These are phyloP conservation scores for Agonopterix subpropinquella DNA, from an alignment of 2,888 invertebrate species.

Conservation along the genomic window DNA sequence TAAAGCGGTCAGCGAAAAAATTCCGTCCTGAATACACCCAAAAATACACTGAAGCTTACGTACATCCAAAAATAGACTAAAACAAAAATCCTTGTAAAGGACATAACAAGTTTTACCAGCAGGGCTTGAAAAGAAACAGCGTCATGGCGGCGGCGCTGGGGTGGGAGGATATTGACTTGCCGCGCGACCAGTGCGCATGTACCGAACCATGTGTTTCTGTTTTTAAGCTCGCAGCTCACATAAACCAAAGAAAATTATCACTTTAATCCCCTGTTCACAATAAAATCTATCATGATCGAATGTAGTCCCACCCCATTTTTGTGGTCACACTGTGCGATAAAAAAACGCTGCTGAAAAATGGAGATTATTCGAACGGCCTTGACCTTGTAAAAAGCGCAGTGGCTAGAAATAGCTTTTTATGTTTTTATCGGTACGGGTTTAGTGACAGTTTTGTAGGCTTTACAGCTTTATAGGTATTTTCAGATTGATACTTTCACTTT, in stretches of 20 bases:
- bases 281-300: conserved; percentile 17
- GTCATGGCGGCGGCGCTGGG: conserved; percentile 65
- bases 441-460: no score
- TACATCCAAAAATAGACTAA: background rate
- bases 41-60: no score
- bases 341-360: no score
- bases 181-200: conserved; percentile 65
- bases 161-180: conserved; percentile 74
- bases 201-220: conserved; percentile 68
- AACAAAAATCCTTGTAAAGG: background rate
- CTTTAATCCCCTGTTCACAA: conserved; percentile 29
- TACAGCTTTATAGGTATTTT: no score
- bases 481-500: no score
- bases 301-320: no score
- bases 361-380: conserved; percentile 34
- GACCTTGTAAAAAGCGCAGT: conserved; percentile 29
- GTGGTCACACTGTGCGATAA: no score
- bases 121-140: conserved; percentile 36
- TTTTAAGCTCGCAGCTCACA: conserved; percentile 48
- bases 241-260: conserved; percentile 36
- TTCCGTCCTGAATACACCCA: no score
- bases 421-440: no score
- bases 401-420: no score
- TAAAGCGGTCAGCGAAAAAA: no score
- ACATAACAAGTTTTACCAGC: conserved; percentile 18